Percentiles rank a stretch among this genome's conserved stretches.
Evolutionary conservation across 2,113 vertebrate genomes (phyloP).

Genomic region (Psilopsiagon aurifrons): DNA sequence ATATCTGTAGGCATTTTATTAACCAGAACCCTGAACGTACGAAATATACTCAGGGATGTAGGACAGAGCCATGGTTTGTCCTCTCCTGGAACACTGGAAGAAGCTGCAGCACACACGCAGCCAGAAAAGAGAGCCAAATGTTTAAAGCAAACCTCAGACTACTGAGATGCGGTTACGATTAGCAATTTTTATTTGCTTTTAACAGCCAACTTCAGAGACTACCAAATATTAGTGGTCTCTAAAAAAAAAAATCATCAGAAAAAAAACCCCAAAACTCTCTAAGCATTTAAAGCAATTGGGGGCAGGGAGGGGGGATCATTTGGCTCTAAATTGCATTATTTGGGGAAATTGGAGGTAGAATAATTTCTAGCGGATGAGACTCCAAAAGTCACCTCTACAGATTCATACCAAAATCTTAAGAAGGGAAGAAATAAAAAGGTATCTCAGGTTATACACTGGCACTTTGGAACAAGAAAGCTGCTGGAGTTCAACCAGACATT

Average conservation of each 20-base stretch:
- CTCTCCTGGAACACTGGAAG: not conserved
- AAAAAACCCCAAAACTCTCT: not conserved
- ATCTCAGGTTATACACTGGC: not conserved
- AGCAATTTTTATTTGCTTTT: not conserved
- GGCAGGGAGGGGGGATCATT: rapidly evolving
- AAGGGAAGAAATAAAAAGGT: not conserved
- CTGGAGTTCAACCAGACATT: not conserved
- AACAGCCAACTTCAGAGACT: not conserved
- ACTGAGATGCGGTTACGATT: not conserved
- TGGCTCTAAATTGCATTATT: not conserved
- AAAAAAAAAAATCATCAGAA: not conserved
- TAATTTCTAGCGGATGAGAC: not conserved
- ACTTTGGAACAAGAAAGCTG: not conserved
- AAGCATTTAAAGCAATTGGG: not conserved
- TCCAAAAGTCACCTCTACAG: not conserved
- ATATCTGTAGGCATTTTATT: not conserved
- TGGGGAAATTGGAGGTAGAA: not conserved
- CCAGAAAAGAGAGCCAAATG: not conserved
- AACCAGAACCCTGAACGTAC: not conserved
- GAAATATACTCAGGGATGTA: not conserved
- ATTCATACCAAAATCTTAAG: not conserved
- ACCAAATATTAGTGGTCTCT: not conserved
- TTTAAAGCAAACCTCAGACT: not conserved
- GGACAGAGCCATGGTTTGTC: not conserved
- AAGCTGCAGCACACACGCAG: not conserved